Evolutionary conservation across 2,113 vertebrate genomes (phyloP).

Genomic region (Oplegnathus fasciatus): DNA sequence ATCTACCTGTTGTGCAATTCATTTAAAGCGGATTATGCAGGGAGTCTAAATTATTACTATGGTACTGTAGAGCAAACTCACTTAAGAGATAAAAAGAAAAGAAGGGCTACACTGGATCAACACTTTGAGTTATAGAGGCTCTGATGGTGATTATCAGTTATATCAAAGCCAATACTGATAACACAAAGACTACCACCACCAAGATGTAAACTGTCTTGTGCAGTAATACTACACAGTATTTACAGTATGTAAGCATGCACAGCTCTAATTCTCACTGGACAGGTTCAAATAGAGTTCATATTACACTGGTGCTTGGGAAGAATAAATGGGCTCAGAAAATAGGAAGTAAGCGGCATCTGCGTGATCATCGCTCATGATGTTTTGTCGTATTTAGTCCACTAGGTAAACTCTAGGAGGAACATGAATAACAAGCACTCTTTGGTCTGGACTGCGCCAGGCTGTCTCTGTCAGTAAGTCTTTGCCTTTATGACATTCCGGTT

Average conservation of each 20-base stretch:
- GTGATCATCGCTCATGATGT: constrained; percentile 35
- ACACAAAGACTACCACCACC: background rate
- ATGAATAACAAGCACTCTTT: constrained; percentile 23
- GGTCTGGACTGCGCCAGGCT: background rate
- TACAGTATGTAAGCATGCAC: constrained; percentile 7
- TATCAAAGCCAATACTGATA: constrained; percentile 24
- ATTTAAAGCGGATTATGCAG: constrained; percentile 37
- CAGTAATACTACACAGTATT: background rate
- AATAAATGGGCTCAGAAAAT: constrained; percentile 47
- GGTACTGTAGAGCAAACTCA: constrained; percentile 37
- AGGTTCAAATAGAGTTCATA: constrained; percentile 72
- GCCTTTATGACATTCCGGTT: constrained; percentile 3
- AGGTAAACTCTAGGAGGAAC: constrained; percentile 16
- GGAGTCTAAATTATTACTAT: constrained; percentile 5
- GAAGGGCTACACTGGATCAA: background rate
- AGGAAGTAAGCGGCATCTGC: constrained; percentile 40
- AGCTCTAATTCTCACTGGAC: background rate
- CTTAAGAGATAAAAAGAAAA: constrained; percentile 28
- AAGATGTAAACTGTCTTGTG: background rate
- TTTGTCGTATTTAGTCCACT: constrained; percentile 28
- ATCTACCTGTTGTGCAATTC: constrained; percentile 32
- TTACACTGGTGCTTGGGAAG: constrained; percentile 11
- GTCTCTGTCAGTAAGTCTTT: constrained; percentile 11
- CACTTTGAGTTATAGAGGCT: constrained; percentile 29
- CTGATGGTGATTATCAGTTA: constrained; percentile 10